Conservation (phyloP, 92 coral and sea anemone species). For the Pocillopora meandrina region DNA sequence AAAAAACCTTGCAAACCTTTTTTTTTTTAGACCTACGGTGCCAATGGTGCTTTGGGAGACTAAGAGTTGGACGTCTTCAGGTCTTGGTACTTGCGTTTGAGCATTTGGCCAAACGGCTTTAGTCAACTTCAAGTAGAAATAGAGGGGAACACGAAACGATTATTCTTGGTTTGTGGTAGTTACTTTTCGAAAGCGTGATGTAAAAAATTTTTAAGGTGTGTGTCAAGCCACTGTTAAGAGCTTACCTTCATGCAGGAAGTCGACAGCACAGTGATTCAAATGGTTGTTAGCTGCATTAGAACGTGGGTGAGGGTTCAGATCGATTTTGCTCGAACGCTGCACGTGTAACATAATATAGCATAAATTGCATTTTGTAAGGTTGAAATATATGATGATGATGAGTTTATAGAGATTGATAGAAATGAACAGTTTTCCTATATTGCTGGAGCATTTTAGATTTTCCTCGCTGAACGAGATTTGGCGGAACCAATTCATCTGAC, state of each 20-base stretch:
- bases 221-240: no score
- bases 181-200: neutral
- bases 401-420: no score
- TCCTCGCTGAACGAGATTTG: neutral
- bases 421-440: no score
- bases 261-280: neutral
- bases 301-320: neutral
- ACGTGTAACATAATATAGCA: neutral
- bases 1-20: neutral
- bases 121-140: no score
- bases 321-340: neutral
- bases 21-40: conserved; percentile 24
- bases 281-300: neutral
- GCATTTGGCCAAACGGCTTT: no score
- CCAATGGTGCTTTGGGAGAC: conserved; percentile 16
- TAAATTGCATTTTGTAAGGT: neutral
- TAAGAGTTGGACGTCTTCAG: neutral
- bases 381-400: no score
- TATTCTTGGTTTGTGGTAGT: no score
- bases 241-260: no score
- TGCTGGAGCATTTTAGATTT: neutral
- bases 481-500: neutral
- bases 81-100: no score
- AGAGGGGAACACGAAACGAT: no score
- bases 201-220: neutral